A percentile compares a stretch with the other conserved stretches of the same genome.
Conservation (phyloP, 2,888 invertebrate genomes). For the Lacanobia oleracea region DNA sequence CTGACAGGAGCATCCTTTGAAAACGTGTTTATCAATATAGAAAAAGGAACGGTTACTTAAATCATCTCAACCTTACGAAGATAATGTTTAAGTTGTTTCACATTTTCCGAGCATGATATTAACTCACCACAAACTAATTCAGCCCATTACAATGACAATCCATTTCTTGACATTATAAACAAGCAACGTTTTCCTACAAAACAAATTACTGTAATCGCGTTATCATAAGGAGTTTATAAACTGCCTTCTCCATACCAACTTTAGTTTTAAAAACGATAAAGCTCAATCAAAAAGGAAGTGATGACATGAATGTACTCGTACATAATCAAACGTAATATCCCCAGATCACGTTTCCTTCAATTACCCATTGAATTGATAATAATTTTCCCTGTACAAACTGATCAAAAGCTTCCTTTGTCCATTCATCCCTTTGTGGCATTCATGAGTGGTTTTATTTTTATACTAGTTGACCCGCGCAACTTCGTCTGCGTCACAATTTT, state of each 20-base stretch:
- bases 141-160: not conserved
- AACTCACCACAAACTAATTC: not conserved
- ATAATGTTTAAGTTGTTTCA: not conserved
- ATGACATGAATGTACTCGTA: not conserved
- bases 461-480: too few relatives aligned
- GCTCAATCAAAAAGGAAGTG: not conserved
- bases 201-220: not conserved
- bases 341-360: constrained; percentile 16
- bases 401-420: constrained; percentile 24
- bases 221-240: not conserved
- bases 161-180: not conserved
- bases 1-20: not conserved
- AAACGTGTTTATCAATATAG: constrained; percentile 27
- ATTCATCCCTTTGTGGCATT: constrained; percentile 33
- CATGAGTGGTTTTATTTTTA: constrained; percentile 15
- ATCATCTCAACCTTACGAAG: not conserved
- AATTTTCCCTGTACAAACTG: not conserved
- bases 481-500: too few relatives aligned
- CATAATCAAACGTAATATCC: not conserved
- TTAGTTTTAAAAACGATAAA: not conserved
- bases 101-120: too few relatives aligned
- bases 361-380: constrained; percentile 23
- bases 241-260: not conserved
- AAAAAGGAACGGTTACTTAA: constrained; percentile 1
- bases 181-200: not conserved